Evolutionary conservation across 2,797 vertebrate genomes (phyloP), one percentile per base, ranked within the genome.

Genomic region (Chanos chanos): DNA sequence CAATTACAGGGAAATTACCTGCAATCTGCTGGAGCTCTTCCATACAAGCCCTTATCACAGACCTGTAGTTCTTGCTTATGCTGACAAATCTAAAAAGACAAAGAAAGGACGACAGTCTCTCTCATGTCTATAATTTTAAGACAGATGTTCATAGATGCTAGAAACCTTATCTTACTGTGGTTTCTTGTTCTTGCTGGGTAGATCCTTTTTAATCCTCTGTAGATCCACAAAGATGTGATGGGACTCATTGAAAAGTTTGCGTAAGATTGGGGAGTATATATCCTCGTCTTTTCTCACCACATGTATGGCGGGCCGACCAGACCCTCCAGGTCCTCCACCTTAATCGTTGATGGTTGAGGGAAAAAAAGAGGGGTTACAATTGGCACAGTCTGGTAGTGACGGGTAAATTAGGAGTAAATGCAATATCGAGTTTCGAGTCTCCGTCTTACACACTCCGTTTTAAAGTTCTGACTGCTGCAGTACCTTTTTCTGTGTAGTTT

Each of bases 241-340:
- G 0, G 95, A 96, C 80, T 99, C 97, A 7, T 95, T 99, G 81
- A 97, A 98, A 67, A 99, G 94, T 68, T 97, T 99, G 58, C 94
- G 88, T 74, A 98, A 77, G 73, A 95, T 91, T 0, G 94, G 92
- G 9, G 94, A 96, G 78, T 94, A 94, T 36, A 96, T 87, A 77
- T 97, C 96, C 63, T 92, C 85, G 51, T 99, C 94, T 68, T 89
- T 94, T 51, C 88, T 87, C 52, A 99, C 84, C 40, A 94, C 77
- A 4, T 93, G 89, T 55, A 98, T 82, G 21, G 72, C 66, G 0
- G 90, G 71, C 22, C 81, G 81, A 54, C 52, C 71, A 22, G 12
- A 71, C 28, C 40, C 54, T 3, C 65, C 53, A 13, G 77, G 71
- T 13, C 18, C 57, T 8, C 18, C n/a, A 47, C 73, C 88, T 91